Evolutionary conservation across 2,113 vertebrate genomes (phyloP).

Genomic region (Tragelaphus strepsiceros): DNA sequence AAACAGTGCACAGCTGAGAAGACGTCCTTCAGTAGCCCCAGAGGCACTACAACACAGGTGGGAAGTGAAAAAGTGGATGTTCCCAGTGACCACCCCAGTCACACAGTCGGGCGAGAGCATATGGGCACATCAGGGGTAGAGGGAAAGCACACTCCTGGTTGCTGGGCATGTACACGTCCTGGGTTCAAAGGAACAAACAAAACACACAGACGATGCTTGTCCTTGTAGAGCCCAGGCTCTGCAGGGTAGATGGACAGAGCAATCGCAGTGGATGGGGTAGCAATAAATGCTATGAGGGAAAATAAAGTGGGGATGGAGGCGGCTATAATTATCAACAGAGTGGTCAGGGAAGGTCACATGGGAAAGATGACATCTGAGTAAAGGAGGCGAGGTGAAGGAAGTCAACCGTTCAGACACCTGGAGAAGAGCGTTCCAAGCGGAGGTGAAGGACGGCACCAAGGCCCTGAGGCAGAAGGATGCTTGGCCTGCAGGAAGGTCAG

Average conservation of each 20-base stretch:
- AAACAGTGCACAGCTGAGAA: background rate
- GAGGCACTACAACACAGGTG: background rate
- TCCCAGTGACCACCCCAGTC: background rate
- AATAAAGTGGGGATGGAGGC: background rate
- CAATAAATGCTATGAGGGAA: background rate
- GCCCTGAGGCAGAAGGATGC: background rate
- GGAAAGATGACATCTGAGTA: background rate
- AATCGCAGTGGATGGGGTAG: accelerated
- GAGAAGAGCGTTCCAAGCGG: background rate
- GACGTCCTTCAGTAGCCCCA: background rate
- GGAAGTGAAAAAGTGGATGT: background rate
- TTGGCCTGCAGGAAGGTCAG: background rate
- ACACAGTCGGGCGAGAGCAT: background rate
- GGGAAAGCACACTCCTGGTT: background rate
- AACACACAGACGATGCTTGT: background rate
- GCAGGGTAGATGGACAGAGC: background rate
- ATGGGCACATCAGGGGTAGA: background rate
- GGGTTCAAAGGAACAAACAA: background rate
- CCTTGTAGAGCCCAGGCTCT: background rate
- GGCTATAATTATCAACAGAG: background rate
- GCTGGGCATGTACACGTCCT: background rate
- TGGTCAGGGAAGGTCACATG: background rate
- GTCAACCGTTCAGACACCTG: background rate
- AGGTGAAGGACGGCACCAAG: background rate
- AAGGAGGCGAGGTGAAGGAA: background rate